Evolutionary conservation across 2,888 invertebrate genomes (phyloP).

Genomic region (Ischnura elegans): DNA sequence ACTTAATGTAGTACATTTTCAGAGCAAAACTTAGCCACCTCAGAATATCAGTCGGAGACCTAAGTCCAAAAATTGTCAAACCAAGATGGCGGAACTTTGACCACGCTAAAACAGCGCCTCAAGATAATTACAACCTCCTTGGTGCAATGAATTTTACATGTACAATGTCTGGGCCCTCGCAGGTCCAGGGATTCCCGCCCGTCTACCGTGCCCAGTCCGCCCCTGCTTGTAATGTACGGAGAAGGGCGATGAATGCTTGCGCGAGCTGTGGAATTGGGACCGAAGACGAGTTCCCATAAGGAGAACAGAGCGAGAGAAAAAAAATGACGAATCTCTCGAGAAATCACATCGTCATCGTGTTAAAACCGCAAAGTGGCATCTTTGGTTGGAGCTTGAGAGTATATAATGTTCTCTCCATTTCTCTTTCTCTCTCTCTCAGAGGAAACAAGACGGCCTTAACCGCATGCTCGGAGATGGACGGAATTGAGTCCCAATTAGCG

Average conservation of each 20-base stretch:
- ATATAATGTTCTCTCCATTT: background rate
- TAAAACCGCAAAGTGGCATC: conserved; percentile 48
- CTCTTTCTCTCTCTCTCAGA: no score
- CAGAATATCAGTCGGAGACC: no score
- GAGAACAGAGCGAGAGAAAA: background rate
- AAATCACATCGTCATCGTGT: background rate
- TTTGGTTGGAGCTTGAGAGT: background rate
- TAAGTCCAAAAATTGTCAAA: no score
- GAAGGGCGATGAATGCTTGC: background rate
- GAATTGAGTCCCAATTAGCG: conserved; percentile 60
- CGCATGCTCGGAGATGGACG: conserved; percentile 50
- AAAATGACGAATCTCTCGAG: background rate
- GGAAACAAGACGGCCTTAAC: background rate
- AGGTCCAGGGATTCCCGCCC: no score
- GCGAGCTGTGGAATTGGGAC: background rate
- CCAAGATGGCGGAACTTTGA: no score
- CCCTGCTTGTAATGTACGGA: background rate
- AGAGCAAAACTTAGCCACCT: no score
- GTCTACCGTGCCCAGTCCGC: no score
- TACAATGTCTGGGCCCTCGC: no score
- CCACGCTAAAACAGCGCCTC: no score
- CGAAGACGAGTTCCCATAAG: background rate
- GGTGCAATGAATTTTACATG: no score
- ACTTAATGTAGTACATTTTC: no score
- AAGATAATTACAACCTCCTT: no score